Base-by-base conservation (phyloP, 2,797 vertebrate species). In the Syngnathus rostellatus region DNA sequence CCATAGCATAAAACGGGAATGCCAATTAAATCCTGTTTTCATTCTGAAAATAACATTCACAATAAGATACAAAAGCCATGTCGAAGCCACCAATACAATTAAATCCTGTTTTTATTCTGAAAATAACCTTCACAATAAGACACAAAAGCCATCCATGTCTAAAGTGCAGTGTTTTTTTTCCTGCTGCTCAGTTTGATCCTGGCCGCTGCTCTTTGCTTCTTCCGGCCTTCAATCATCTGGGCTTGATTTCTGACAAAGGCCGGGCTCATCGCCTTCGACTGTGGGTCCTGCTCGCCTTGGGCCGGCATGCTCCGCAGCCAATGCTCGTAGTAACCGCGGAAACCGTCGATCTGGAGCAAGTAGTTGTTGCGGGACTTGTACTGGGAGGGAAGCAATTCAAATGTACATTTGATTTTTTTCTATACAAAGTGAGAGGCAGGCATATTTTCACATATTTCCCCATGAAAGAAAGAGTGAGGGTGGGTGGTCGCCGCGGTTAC, bases 271-370 rank as follows among this genome's bases (percentile, higher is more conserved):
- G 43, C 50, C 31, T 31, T 31, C 4, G 39, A 46, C 69, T 73
- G 66, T 53, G 73, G 59, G 0, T 75, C 76, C 51, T 81, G 79
- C 1, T 53, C 14, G 8, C 48, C 91, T 73, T 93, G 89, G 64
- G 86, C 95, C 2, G 91, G 90, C 94, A 94, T 93, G n/a, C 76
- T 68, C 70, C 86, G 91, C 57, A 98, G 80, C 97, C 97, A 99
- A 40, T 89, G 72, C 77, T 92, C 88, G 76, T 98, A 99, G 85
- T 91, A 99, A 71, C 94, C 93, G n/a, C 96, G 93, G 76, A 99
- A 99, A 38, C 95, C 94, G 39, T 98, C 90, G 0, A 99, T 94
- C 71, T 94, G 95, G 76, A 95, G 90, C 82, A 99, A 74, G 74
- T 97, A 99, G 3, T 79, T 88, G 86, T 98, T 97, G 81, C 89